phyloP scores from a whole-genome alignment of 2,888 invertebrate species.

The Lasioglossum oenotherae region DNA sequence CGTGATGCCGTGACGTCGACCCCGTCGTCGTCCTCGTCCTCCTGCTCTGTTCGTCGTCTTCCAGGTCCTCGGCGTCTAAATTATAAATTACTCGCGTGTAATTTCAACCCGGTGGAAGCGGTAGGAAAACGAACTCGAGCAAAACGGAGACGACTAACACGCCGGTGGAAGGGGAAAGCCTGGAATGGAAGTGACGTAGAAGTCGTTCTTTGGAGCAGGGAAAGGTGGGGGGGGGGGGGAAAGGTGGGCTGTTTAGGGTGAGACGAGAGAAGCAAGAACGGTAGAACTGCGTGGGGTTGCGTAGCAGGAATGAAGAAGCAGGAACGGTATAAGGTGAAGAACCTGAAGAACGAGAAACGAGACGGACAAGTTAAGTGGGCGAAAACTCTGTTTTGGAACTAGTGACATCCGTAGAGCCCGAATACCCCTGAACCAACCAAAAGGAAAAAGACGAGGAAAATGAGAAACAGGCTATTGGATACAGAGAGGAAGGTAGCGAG shows the following conservation, averaged over 20 bases:
- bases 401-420: slow-evolving; percentile 19
- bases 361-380: slow-evolving; percentile 29
- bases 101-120: slow-evolving; percentile 60
- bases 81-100: slow-evolving; percentile 76
- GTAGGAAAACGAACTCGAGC: slow-evolving; percentile 49
- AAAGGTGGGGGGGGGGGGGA: background rate
- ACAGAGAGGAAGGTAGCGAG: background rate
- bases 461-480: background rate
- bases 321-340: background rate
- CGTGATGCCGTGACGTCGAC: slow-evolving; percentile 34
- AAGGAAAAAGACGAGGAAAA: slow-evolving; percentile 18
- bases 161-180: slow-evolving; percentile 52
- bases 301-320: slow-evolving; percentile 4
- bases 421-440: background rate
- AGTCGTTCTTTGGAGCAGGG: slow-evolving; percentile 40
- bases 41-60: slow-evolving; percentile 27
- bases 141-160: slow-evolving; percentile 65
- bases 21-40: slow-evolving; percentile 13
- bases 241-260: slow-evolving; percentile 19
- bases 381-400: slow-evolving; percentile 61
- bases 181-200: slow-evolving; percentile 68
- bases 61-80: slow-evolving; percentile 59
- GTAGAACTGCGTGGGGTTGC: background rate
- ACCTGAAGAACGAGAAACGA: slow-evolving; percentile 37
- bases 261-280: slow-evolving; percentile 2